A percentile compares a stretch with the other conserved stretches of the same genome.
These are phyloP conservation scores for Ganaspis sp. DNA, from an alignment of 1,140 invertebrate genomes.

Conservation along the genomic window DNA sequence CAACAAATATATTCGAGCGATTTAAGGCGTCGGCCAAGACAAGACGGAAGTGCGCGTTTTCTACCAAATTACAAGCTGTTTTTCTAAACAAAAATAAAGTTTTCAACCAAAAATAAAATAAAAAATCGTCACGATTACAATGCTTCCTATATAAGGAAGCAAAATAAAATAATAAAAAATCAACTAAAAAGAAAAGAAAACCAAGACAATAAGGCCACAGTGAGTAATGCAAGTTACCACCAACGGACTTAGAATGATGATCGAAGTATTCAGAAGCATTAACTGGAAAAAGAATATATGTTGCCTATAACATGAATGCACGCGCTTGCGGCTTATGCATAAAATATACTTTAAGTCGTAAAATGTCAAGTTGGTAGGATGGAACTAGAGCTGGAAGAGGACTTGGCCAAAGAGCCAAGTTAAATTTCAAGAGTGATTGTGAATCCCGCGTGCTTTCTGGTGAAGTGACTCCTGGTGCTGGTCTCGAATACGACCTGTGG, in stretches of 20 bases:
- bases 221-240: neutral
- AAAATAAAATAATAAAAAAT: neutral
- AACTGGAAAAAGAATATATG: constrained; percentile 13
- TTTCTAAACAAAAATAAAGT: neutral
- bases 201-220: neutral
- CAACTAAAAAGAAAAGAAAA: neutral
- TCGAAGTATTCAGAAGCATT: neutral
- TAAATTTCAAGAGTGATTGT: neutral
- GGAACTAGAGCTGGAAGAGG: constrained; percentile 34
- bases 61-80: constrained; percentile 34
- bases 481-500: constrained; percentile 89
- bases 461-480: constrained; percentile 58
- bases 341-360: constrained; percentile 8
- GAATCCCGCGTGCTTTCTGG: constrained; percentile 33
- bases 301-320: neutral
- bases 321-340: constrained; percentile 24
- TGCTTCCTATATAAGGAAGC: no score
- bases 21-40: constrained; percentile 44
- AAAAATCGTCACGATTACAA: no score
- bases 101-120: no score
- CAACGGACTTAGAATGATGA: constrained; percentile 7
- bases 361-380: constrained; percentile 26
- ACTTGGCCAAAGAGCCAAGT: constrained; percentile 1
- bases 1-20: constrained; percentile 35
- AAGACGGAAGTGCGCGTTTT: constrained; percentile 44